phyloP scores from a whole-genome alignment of 1,140 invertebrate species.

The Andrena cerasifolii region DNA sequence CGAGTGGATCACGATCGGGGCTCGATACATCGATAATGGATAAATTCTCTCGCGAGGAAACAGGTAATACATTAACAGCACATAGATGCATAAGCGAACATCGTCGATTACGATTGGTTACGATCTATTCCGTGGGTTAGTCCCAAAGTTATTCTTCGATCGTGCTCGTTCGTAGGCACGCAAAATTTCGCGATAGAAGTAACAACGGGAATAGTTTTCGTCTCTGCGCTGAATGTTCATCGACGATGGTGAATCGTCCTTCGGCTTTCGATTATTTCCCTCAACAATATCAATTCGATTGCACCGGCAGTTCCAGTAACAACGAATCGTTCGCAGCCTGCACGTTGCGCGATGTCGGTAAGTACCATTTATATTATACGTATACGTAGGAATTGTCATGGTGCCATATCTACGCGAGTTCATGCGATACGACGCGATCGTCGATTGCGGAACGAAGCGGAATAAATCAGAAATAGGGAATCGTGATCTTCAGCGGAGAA shows the following conservation, averaged over 20 bases:
- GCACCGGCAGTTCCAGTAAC: constrained; percentile 77
- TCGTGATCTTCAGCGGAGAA: too few species aligned
- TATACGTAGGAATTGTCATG: not conserved
- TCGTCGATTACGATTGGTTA: not conserved
- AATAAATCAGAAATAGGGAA: too few species aligned
- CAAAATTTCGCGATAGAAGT: not conserved
- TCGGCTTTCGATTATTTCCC: not conserved
- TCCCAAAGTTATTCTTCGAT: not conserved
- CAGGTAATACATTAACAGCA: not conserved
- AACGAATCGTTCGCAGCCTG: constrained; percentile 30
- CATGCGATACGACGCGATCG: too few species aligned
- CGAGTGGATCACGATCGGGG: not conserved
- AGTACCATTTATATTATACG: not conserved
- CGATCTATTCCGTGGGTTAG: not conserved
- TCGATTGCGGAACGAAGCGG: too few species aligned
- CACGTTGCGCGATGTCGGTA: constrained; percentile 5
- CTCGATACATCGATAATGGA: not conserved
- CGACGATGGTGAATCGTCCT: not conserved
- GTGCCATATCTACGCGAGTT: too few species aligned
- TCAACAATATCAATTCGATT: constrained; percentile 71
- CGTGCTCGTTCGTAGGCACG: not conserved
- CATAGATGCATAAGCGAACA: too few species aligned
- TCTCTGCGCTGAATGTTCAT: not conserved
- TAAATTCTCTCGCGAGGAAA: not conserved
- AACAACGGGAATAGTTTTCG: not conserved